Evolutionary conservation across 2,113 vertebrate genomes (phyloP).

Genomic region (Sinocyclocheilus grahami): DNA sequence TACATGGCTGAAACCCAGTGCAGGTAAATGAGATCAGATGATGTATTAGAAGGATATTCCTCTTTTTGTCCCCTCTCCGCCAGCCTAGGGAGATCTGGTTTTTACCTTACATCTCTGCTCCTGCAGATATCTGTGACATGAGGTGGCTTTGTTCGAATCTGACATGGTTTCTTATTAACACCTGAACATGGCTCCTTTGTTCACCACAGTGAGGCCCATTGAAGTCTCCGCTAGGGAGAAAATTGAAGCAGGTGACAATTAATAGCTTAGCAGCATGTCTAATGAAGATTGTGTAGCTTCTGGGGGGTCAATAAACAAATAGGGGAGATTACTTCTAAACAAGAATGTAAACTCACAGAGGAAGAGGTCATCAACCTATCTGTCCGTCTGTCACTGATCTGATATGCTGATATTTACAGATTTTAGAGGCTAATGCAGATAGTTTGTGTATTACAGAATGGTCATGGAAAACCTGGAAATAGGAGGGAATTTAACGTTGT

Average conservation of each 20-base stretch:
- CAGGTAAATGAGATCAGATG: slow-evolving; percentile 38
- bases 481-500: neutral
- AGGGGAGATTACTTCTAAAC: slow-evolving; percentile 37
- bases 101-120: neutral
- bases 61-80: slow-evolving; percentile 12
- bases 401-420: neutral
- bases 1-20: slow-evolving; percentile 16
- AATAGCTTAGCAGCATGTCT: slow-evolving; percentile 76
- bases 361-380: slow-evolving; percentile 69
- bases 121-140: slow-evolving; percentile 64
- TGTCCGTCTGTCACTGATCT: slow-evolving; percentile 61
- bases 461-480: neutral
- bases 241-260: slow-evolving; percentile 79
- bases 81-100: neutral
- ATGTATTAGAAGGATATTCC: slow-evolving; percentile 25
- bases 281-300: slow-evolving; percentile 76
- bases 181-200: slow-evolving; percentile 71
- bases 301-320: slow-evolving; percentile 73
- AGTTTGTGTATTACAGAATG: neutral
- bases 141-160: slow-evolving; percentile 68
- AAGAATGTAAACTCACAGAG: slow-evolving; percentile 67
- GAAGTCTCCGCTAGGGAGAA: slow-evolving; percentile 69
- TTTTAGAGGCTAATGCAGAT: neutral
- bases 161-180: slow-evolving; percentile 52
- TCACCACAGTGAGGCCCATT: slow-evolving; percentile 70